Percentiles rank a stretch among this genome's conserved stretches.
These are phyloP conservation scores for Andrena praecox DNA, from an alignment of 2,888 invertebrate species.

Conservation along the genomic window DNA sequence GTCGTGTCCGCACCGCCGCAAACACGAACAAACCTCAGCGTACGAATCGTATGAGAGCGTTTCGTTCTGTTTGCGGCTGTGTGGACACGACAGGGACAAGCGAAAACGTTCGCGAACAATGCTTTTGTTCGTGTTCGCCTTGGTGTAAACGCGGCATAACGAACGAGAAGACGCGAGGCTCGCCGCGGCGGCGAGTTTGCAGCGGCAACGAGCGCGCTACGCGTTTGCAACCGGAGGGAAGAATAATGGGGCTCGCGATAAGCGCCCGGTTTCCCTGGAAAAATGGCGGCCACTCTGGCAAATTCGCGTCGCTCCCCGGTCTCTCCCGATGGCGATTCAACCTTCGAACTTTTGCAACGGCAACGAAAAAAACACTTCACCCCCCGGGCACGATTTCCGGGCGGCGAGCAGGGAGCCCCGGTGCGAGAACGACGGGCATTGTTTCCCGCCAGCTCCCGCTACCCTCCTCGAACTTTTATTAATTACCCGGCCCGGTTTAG, in stretches of 20 bases:
- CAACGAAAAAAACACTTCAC: background rate
- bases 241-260: slow-evolving; percentile 22
- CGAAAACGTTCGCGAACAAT: too few relatives aligned
- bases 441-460: background rate
- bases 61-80: too few relatives aligned
- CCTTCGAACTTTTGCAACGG: background rate
- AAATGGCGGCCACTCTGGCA: slow-evolving; percentile 11
- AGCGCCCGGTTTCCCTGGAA: background rate
- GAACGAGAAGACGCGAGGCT: background rate
- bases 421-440: background rate
- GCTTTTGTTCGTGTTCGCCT: too few relatives aligned
- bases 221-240: background rate
- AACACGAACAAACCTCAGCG: too few relatives aligned
- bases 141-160: too few relatives aligned
- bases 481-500: slow-evolving; percentile 11
- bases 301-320: slow-evolving; percentile 17
- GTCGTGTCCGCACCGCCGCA: too few relatives aligned
- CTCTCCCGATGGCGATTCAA: background rate
- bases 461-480: slow-evolving; percentile 2
- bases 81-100: too few relatives aligned
- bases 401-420: background rate
- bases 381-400: background rate
- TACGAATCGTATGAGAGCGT: too few relatives aligned
- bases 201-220: background rate
- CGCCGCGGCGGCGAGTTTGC: background rate